Base-by-base conservation (phyloP, 2,888 invertebrate genomes). In the Slavum lentiscoides region DNA sequence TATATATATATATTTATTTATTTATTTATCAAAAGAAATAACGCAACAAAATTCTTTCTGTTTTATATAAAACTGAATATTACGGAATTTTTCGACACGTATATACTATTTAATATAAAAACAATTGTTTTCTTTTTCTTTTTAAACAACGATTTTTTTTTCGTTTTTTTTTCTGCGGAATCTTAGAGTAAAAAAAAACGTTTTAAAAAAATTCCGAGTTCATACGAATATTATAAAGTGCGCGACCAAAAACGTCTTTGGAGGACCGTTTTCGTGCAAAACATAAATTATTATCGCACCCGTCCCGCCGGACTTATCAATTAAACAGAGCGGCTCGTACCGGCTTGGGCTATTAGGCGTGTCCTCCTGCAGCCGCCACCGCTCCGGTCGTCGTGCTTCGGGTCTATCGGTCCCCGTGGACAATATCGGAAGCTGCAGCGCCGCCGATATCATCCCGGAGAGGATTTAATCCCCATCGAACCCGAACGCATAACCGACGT, bases 301-400 rank as follows among this genome's bases (percentile, higher is more conserved):
- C 64, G 58, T 75, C 75, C 75, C 75, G 58, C 58, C 43, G 75
- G 75, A 75, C 67, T 75, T 75, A 67, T 67, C 67, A 75, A 75
- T 75, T 75, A 75, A 74, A 66, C 66, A 53, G 30, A 30, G 55
- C 19, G n/a, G 74, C 13, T 2, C 62, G 53, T 30, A n/a, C 74
- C 49, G 53, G 69, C 30, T 30, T 19, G 8, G 53, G 53, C 23
- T 67, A 67, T 67, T 67, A 67, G 21, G 43, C 30, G 37, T 43
- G 49, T 15, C 49, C 49, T 13, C 49, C 49, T 11, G 8, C 19
- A 30, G 19, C 70, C 55, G 30, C 23, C 30, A 11, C 70, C 9
- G 23, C 2, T 43, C 43, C 43, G 49, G 11, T 49, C 39, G 15
- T 53, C 21, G 49, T 53, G 30, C 55, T n/a, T 17, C 69, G 55